Evolutionary conservation across 2,113 vertebrate species (phyloP), one percentile per base, ranked within the genome.

Genomic region (Notiomystis cincta): DNA sequence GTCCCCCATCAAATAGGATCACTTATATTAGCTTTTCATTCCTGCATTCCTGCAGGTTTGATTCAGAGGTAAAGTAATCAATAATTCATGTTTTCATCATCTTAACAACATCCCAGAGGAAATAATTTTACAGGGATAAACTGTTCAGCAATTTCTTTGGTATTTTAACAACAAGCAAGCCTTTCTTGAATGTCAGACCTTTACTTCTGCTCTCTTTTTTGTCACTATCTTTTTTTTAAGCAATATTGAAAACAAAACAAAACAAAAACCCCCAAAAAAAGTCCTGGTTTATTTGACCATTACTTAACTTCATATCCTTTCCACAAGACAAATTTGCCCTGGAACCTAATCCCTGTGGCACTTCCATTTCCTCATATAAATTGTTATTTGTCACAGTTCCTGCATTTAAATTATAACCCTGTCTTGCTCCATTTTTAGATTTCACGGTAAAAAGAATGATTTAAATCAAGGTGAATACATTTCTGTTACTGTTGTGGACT

Each of bases 381-480:
- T 72, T 54, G 5, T 72, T 77, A 48, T 57, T 87, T 93, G 37
- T 87, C 89, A 82, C 30, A 73, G 70, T 91, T 95, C 78, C 58
- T 76, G 58, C 27, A 66, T 72, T 65, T 58, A 79, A 85, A 30
- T 93, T 80, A 82, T 56, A 91, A 77, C n/a, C 6, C 42, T 31
- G 27, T 61, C 62, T 78, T 80, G 58, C 38, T 94, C 75, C 62
- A 51, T 91, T 96, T 97, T 96, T 94, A 96, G 93, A 77, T 77
- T 94, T 85, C 12, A 37, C 54, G 3, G 6, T 90, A 45, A 85
- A 95, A 85, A 87, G 15, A 90, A 90, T 65, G 58, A 83, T 93
- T 96, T 95, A 96, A 95, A 90, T 96, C 87, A 96, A 94, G 73
- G 60, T 76, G 73, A 80, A 80, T 70, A 61, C 4, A 23, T 92